A percentile compares a stretch with the other conserved stretches of the same genome.
Evolutionary conservation across 2,888 invertebrate species (phyloP).

Genomic region (Noctua janthina): DNA sequence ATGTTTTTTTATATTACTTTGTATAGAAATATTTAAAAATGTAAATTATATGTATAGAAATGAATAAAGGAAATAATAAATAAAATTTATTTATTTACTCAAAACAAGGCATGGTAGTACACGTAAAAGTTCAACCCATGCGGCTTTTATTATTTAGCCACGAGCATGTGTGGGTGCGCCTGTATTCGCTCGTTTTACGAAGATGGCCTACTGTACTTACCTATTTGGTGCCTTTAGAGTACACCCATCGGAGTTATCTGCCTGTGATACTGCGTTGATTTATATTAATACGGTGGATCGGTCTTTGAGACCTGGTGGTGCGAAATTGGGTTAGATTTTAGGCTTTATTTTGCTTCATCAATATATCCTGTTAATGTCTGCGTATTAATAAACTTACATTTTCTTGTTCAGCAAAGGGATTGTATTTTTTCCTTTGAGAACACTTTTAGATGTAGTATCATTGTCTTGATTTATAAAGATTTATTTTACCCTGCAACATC

Average conservation of each 20-base stretch:
- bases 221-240: slow-evolving; percentile 6
- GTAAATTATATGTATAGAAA: too few species aligned
- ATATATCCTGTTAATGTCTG: background rate
- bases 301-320: slow-evolving; percentile 4
- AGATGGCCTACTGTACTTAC: background rate
- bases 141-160: background rate
- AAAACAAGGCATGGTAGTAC: too few species aligned
- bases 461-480: too few species aligned
- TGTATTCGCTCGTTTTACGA: background rate
- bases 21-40: too few species aligned
- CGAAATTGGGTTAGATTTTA: slow-evolving; percentile 7
- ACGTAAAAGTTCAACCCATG: too few species aligned
- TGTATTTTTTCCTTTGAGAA: background rate
- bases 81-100: too few species aligned
- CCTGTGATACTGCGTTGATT: slow-evolving; percentile 63
- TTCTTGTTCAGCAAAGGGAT: background rate
- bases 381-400: background rate
- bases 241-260: slow-evolving; percentile 55
- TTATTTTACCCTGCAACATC: too few species aligned
- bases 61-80: too few species aligned
- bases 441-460: too few species aligned
- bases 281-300: slow-evolving; percentile 49
- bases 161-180: background rate
- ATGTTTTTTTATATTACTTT: too few species aligned
- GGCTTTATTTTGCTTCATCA: background rate